Percentiles rank a stretch among this genome's conserved stretches.
Conservation (phyloP, 1,140 invertebrate species). For the Ctenoplectra terminalis region DNA sequence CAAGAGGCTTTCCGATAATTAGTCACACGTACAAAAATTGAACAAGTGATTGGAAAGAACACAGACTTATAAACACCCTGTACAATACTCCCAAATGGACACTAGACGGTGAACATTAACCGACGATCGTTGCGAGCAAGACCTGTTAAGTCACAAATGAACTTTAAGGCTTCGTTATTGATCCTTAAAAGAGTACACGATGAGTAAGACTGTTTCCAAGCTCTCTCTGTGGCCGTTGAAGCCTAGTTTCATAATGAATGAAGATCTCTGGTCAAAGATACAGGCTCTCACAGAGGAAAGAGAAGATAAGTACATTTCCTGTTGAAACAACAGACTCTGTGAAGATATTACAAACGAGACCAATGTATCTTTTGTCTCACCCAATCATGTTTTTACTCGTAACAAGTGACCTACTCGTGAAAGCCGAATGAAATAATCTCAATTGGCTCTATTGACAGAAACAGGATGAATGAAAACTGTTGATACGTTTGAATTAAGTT, state of each 20-base stretch:
- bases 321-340: background rate
- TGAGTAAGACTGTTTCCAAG: too few species aligned
- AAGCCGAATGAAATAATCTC: background rate
- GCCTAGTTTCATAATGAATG: too few species aligned
- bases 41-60: background rate
- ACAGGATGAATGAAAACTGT: background rate
- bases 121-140: background rate
- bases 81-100: background rate
- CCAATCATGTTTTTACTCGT: background rate
- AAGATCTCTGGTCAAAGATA: background rate
- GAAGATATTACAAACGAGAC: background rate
- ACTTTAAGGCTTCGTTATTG: background rate
- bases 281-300: background rate
- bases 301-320: constrained; percentile 33
- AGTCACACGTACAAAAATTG: background rate
- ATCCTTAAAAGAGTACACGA: background rate
- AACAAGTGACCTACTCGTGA: background rate
- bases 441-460: too few species aligned
- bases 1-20: background rate
- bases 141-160: background rate
- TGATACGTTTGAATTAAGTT: background rate
- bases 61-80: constrained; percentile 36
- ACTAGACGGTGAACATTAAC: background rate
- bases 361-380: background rate
- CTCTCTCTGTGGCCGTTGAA: background rate